Evolutionary conservation across 2,113 vertebrate species (phyloP).

Genomic region (Irena cyanogastra): DNA sequence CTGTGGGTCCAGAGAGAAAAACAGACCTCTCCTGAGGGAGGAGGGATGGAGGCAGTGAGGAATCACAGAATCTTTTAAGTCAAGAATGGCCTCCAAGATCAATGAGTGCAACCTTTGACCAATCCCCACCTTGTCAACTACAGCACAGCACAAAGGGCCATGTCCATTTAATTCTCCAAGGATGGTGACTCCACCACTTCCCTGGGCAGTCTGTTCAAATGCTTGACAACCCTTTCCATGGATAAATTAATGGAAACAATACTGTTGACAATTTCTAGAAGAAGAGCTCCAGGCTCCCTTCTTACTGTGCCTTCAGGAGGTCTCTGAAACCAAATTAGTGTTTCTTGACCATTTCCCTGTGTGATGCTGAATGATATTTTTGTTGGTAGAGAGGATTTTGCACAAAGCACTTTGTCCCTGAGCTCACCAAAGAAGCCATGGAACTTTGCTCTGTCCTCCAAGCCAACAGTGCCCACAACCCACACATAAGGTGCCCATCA

Average conservation of each 20-base stretch:
- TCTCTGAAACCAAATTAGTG: neutral
- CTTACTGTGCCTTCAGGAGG: neutral
- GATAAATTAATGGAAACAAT: neutral
- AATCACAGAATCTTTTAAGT: neutral
- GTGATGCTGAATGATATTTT: neutral
- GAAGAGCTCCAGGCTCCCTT: neutral
- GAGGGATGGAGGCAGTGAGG: neutral
- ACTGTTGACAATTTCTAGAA: neutral
- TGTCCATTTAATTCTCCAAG: neutral
- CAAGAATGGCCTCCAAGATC: neutral
- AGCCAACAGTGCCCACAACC: neutral
- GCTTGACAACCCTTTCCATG: neutral
- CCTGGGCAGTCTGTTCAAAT: neutral
- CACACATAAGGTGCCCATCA: neutral
- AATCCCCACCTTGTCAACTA: neutral
- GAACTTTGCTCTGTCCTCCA: fast-evolving
- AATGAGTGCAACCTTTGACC: neutral
- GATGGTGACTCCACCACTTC: neutral
- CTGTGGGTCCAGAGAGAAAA: neutral
- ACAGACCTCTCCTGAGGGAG: neutral
- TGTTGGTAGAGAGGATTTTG: neutral
- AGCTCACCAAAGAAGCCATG: neutral
- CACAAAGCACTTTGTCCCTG: neutral
- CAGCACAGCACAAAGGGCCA: neutral
- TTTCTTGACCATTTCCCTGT: neutral